Percentiles rank a stretch among this genome's conserved stretches.
Evolutionary conservation across 2,797 vertebrate genomes (phyloP).

Genomic region (Novumbra hubbsi): DNA sequence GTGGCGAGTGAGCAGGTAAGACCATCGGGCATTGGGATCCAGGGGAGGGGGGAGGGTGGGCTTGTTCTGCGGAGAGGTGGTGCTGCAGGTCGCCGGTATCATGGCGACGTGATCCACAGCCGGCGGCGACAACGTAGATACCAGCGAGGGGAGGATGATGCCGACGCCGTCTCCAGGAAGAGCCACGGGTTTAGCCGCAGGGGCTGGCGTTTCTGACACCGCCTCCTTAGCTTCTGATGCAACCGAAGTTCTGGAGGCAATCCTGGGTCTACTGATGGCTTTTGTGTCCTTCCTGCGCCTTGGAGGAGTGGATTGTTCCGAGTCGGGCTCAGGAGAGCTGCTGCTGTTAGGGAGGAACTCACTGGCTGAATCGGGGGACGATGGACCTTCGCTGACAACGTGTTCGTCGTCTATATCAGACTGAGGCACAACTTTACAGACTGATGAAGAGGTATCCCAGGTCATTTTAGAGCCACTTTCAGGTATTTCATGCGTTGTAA

Average conservation of each 20-base stretch:
- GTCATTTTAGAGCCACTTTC: neutral
- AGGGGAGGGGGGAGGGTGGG: fast-evolving
- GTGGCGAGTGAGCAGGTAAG: slow-evolving; percentile 53
- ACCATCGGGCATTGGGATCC: slow-evolving; percentile 43
- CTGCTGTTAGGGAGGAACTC: neutral
- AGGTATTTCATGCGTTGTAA: neutral
- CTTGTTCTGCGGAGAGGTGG: neutral
- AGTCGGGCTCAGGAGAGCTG: neutral
- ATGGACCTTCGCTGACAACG: neutral
- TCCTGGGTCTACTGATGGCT: neutral
- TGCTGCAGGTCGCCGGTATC: neutral
- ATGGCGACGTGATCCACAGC: neutral
- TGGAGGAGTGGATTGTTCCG: neutral
- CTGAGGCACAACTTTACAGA: no score
- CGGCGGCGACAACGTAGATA: neutral
- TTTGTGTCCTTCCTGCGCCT: slow-evolving; percentile 8
- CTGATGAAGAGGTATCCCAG: neutral
- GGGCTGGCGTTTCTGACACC: neutral
- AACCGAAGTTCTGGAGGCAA: neutral
- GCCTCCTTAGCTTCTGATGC: neutral
- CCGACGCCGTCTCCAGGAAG: neutral
- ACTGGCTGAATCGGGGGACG: neutral
- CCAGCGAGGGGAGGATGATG: neutral
- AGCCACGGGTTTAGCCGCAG: neutral
- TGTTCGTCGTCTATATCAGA: neutral